Evolutionary conservation across 2,888 invertebrate genomes (phyloP).

Genomic region (Calameuta idolon): DNA sequence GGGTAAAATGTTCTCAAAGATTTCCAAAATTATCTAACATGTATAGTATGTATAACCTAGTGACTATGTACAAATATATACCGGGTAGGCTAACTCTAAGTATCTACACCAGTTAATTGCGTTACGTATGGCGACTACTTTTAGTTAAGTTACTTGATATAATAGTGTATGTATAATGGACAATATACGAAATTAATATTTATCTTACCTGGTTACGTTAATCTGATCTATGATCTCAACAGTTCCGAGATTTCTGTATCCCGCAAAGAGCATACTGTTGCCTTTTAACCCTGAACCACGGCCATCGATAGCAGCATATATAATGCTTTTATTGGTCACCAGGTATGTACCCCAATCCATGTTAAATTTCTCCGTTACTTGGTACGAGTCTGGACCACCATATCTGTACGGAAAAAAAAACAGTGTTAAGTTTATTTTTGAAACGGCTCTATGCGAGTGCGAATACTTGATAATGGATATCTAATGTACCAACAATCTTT

Average conservation of each 20-base stretch:
- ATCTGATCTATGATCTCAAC: conserved; percentile 94
- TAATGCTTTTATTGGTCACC: conserved; percentile 84
- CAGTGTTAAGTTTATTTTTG: neutral
- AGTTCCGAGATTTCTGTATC: conserved; percentile 87
- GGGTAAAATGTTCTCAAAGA: no score
- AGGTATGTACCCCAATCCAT: conserved; percentile 92
- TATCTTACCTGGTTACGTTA: conserved; percentile 78
- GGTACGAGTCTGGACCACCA: conserved; percentile 91
- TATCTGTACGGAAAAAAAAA: conserved; percentile 72
- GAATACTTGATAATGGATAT: neutral
- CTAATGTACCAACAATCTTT: neutral
- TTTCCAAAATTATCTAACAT: no score
- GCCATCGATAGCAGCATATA: conserved; percentile 91
- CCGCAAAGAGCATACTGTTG: conserved; percentile 82
- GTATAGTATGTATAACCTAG: no score
- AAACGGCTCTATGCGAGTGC: neutral
- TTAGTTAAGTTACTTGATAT: neutral
- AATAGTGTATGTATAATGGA: conserved; percentile 10
- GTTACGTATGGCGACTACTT: conserved; percentile 1
- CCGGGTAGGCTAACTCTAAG: neutral
- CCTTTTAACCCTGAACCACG: conserved; percentile 91
- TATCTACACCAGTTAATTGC: neutral
- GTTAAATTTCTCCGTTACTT: conserved; percentile 84
- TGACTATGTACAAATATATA: neutral
- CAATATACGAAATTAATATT: conserved; percentile 14